Conservation (phyloP, 2,797 vertebrate species). For the Takifugu ocellatus region DNA sequence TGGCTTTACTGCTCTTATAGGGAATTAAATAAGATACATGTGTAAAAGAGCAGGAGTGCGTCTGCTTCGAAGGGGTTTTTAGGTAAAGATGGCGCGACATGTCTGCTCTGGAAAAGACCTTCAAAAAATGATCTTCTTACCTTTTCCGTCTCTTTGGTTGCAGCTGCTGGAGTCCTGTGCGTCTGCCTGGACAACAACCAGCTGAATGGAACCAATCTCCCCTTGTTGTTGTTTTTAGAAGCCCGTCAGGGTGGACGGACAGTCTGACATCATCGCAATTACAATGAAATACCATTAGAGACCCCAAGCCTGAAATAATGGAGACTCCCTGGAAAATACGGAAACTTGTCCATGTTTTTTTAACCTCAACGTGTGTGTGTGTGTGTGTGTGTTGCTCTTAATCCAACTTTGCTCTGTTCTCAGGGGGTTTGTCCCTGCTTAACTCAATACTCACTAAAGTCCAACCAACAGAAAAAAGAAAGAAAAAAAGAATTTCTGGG, state of each 20-base stretch:
- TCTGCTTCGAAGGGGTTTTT: neutral
- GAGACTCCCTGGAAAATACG: conserved; percentile 70
- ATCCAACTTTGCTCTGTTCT: conserved; percentile 12
- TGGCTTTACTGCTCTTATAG: no score
- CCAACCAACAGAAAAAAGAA: neutral
- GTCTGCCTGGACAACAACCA: conserved; percentile 31
- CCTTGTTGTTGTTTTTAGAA: conserved; percentile 68
- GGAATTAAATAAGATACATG: no score
- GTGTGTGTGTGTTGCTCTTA: conserved; percentile 10
- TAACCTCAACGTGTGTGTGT: conserved; percentile 58
- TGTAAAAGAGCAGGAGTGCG: no score
- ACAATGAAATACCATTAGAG: conserved; percentile 70
- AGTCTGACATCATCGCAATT: conserved; percentile 78
- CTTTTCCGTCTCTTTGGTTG: conserved; percentile 36
- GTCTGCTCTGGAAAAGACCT: neutral
- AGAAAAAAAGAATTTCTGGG: neutral
- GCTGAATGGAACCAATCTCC: conserved; percentile 63
- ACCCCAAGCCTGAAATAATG: conserved; percentile 68
- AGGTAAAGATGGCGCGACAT: neutral
- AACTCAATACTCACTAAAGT: conserved; percentile 2
- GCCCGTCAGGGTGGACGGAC: conserved; percentile 63
- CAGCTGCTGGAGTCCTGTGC: conserved; percentile 42
- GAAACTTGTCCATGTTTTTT: conserved; percentile 63
- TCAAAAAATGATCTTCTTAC: conserved; percentile 27
- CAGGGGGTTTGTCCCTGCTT: conserved; percentile 12